Conservation (phyloP, 2,113 vertebrate genomes). For the human region GRCh38 chr6:110362001-110362500, state of each 20-base stretch:
- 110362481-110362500: background rate
- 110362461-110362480: background rate
- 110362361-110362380: background rate
- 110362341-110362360: background rate
- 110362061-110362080: background rate
- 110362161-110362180: background rate
- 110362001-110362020: background rate
- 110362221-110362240: background rate
- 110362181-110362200: background rate
- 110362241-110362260: background rate
- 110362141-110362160: background rate
- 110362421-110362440: background rate
- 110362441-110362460: background rate
- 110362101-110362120: background rate
- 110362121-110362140: background rate
- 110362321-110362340: background rate
- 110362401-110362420: background rate
- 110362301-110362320: background rate
- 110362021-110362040: background rate
- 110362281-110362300: background rate
- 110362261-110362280: background rate
- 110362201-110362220: background rate
- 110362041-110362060: background rate
- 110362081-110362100: conserved; percentile 40
- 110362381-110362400: background rate